Conservation (phyloP, 2,113 vertebrate genomes). For the Lipotes vexillifer region DNA sequence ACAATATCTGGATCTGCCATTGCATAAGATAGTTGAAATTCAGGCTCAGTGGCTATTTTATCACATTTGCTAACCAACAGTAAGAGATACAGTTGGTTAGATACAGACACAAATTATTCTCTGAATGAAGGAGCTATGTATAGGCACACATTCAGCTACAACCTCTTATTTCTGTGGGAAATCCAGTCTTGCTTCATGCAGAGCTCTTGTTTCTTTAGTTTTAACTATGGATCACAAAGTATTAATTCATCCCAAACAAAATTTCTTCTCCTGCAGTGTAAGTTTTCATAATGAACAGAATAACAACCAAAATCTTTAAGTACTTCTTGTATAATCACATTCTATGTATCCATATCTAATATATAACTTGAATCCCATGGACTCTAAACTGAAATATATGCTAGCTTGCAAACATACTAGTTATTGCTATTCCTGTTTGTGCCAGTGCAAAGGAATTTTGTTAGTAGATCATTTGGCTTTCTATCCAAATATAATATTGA, state of each 20-base stretch:
- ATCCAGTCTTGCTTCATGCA: neutral
- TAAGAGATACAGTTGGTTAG: neutral
- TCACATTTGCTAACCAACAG: neutral
- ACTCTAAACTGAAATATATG: neutral
- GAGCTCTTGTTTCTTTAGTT: neutral
- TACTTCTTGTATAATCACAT: neutral
- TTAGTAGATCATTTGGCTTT: no score
- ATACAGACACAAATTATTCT: neutral
- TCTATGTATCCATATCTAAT: neutral
- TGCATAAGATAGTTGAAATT: neutral
- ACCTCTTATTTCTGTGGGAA: neutral
- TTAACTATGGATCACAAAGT: neutral
- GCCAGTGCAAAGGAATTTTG: neutral
- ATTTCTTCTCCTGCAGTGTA: neutral
- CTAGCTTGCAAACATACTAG: neutral
- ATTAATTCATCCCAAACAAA: neutral
- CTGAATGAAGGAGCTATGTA: neutral
- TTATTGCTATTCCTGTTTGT: neutral
- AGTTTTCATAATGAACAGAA: neutral
- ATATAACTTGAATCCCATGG: neutral
- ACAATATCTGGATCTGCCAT: neutral
- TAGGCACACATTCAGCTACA: neutral
- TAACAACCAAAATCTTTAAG: neutral
- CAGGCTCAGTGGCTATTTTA: neutral
- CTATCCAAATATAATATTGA: no score